Percentiles rank a stretch among this genome's conserved stretches.
phyloP scores from a whole-genome alignment of 2,888 invertebrate genomes.

The Liopterus haemorrhoidalis region DNA sequence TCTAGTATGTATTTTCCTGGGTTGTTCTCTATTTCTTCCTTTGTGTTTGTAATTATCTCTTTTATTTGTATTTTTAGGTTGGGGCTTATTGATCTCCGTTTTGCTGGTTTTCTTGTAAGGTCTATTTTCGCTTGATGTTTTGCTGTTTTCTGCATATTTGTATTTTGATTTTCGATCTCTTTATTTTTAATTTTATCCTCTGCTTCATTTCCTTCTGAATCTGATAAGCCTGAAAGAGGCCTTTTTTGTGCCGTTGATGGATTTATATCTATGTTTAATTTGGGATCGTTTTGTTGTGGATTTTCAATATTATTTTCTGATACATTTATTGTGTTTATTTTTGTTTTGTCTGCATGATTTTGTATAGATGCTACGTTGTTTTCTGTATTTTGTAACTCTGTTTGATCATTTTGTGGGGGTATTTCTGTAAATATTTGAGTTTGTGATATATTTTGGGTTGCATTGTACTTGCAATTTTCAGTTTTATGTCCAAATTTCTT shows the following conservation, averaged over 20 bases:
- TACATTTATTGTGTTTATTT: background rate
- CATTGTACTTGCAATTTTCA: conserved; percentile 7
- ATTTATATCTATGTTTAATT: background rate
- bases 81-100: conserved; percentile 7
- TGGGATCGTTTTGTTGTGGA: background rate
- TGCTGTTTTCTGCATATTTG: background rate
- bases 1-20: conserved; percentile 9
- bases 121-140: conserved; percentile 2
- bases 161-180: background rate
- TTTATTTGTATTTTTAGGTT: background rate
- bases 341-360: background rate
- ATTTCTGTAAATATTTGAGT: too few species aligned
- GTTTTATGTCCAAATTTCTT: conserved; percentile 10
- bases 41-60: background rate
- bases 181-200: background rate
- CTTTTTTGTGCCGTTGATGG: conserved; percentile 1
- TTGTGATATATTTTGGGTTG: too few species aligned
- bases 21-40: conserved; percentile 3
- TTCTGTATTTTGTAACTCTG: background rate
- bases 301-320: background rate
- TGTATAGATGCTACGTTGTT: background rate
- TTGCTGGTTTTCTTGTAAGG: conserved; percentile 4
- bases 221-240: background rate
- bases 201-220: background rate
- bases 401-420: too few species aligned